These are phyloP conservation scores for Cygnus atratus DNA, from an alignment of 2,113 vertebrate species.

Conservation along the genomic window DNA sequence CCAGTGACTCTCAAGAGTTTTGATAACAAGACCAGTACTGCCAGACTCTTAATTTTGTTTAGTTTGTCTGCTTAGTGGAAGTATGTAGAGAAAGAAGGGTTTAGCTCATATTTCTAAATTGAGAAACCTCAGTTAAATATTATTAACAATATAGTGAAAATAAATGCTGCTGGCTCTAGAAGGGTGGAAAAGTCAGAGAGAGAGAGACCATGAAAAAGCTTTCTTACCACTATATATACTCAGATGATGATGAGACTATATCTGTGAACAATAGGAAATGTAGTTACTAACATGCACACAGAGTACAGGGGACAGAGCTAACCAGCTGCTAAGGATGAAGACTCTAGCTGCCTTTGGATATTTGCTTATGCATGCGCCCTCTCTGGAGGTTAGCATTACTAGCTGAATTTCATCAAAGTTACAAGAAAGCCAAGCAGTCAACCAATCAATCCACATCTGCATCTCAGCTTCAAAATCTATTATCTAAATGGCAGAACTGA, in stretches of 20 bases:
- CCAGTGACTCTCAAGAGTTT: background rate
- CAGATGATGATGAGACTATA: background rate
- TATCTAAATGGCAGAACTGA: background rate
- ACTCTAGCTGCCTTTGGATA: background rate
- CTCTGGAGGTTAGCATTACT: background rate
- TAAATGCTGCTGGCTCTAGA: background rate
- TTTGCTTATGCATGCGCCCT: background rate
- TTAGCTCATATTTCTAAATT: background rate
- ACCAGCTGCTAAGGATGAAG: background rate
- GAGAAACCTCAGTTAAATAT: background rate
- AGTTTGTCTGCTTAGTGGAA: background rate
- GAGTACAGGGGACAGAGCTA: background rate
- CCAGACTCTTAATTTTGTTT: background rate
- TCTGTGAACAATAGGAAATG: background rate
- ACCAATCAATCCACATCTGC: background rate
- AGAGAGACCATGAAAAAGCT: rapidly evolving
- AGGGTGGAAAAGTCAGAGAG: background rate
- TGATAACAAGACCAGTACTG: background rate
- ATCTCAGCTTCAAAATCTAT: background rate
- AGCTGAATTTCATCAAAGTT: background rate
- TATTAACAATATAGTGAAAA: background rate
- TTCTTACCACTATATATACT: background rate
- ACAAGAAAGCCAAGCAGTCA: background rate
- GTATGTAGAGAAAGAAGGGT: background rate
- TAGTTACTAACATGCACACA: background rate